Conservation (phyloP, 2,888 invertebrate species). For the Parasteatoda lunata region DNA sequence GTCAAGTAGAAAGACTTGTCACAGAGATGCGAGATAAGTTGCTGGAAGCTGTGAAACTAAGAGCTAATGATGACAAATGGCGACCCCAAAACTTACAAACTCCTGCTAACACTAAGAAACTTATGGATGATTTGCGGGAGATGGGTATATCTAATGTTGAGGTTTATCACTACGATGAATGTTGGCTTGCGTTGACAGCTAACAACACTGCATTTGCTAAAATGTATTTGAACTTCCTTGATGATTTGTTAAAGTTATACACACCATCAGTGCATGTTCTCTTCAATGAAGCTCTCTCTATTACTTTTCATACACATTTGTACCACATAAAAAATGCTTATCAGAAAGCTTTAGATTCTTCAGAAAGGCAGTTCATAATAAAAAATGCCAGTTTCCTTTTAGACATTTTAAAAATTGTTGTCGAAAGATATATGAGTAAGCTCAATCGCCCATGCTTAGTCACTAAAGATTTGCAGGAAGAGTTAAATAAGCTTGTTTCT, state of each 20-base stretch:
- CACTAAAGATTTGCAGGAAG: slow-evolving; percentile 70
- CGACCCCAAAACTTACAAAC: slow-evolving; percentile 85
- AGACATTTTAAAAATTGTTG: slow-evolving; percentile 80
- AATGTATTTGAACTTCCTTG: slow-evolving; percentile 82
- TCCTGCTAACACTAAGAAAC: slow-evolving; percentile 81
- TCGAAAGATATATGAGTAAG: slow-evolving; percentile 78
- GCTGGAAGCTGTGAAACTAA: slow-evolving; percentile 85
- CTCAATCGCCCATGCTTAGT: slow-evolving; percentile 72
- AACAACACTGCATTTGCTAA: slow-evolving; percentile 88
- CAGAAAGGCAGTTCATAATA: slow-evolving; percentile 77
- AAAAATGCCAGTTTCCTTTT: slow-evolving; percentile 84
- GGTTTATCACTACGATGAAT: slow-evolving; percentile 80
- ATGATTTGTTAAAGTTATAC: slow-evolving; percentile 84
- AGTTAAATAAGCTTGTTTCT: slow-evolving; percentile 62
- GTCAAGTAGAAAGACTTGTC: slow-evolving; percentile 84
- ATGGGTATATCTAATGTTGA: slow-evolving; percentile 81
- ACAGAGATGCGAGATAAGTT: slow-evolving; percentile 87
- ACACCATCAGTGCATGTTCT: slow-evolving; percentile 78
- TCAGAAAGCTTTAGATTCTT: slow-evolving; percentile 29
- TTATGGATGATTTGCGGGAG: slow-evolving; percentile 82
- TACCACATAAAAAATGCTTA: slow-evolving; percentile 78
- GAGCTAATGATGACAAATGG: slow-evolving; percentile 86
- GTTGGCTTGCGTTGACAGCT: slow-evolving; percentile 84
- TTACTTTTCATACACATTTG: slow-evolving; percentile 84
- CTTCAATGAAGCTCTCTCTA: slow-evolving; percentile 83